These are phyloP conservation scores for Bombus sibiricus DNA, from an alignment of 1,140 invertebrate genomes.

Conservation along the genomic window DNA sequence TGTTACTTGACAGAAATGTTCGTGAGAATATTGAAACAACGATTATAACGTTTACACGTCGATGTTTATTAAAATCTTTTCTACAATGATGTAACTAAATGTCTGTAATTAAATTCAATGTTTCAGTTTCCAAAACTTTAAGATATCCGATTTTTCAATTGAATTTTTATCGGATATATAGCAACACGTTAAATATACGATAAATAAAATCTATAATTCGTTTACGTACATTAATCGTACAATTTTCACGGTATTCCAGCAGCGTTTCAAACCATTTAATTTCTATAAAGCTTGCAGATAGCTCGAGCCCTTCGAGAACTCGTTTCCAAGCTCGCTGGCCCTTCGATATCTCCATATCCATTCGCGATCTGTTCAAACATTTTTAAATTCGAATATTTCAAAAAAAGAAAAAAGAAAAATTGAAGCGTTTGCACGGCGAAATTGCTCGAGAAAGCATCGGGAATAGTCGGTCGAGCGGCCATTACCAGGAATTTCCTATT, in stretches of 20 bases:
- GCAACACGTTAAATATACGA: not conserved
- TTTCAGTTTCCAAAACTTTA: not conserved
- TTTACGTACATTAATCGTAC: not conserved
- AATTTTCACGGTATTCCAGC: not conserved
- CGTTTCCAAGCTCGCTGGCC: not conserved
- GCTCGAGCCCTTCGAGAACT: not conserved
- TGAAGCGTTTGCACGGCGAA: not conserved
- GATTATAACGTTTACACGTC: not conserved
- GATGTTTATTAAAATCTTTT: no score
- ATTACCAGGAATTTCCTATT: conserved; percentile 7
- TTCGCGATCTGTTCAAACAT: not conserved
- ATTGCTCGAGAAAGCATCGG: not conserved
- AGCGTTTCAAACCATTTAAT: not conserved
- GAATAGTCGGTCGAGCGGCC: not conserved
- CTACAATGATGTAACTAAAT: not conserved
- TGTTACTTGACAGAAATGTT: not conserved
- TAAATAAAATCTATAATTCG: not conserved
- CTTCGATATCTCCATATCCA: not conserved
- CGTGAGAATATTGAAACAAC: not conserved
- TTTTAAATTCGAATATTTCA: conserved; percentile 1
- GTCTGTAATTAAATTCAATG: no score
- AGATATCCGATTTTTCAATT: not conserved
- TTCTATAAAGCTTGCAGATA: not conserved
- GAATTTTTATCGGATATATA: not conserved
- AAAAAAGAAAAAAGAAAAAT: not conserved